A percentile compares a stretch with the other conserved stretches of the same genome.
phyloP scores from a whole-genome alignment of 2,113 vertebrate species.

The Entomyzon cyanotis region DNA sequence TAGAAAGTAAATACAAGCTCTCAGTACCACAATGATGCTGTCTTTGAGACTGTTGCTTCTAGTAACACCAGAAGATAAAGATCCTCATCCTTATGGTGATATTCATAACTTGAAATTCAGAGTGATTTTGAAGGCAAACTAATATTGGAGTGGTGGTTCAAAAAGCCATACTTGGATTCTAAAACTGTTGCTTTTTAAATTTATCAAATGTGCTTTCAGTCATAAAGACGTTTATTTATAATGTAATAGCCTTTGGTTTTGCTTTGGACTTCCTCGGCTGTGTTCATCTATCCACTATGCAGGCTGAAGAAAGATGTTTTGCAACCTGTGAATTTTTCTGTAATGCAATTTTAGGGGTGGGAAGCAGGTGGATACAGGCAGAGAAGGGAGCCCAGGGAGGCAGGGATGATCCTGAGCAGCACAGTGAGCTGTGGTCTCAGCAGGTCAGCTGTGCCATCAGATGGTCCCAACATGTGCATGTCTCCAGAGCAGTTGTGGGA shows the following conservation, averaged over 20 bases:
- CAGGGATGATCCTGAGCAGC: background rate
- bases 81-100: background rate
- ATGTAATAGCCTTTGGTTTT: background rate
- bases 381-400: background rate
- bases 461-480: background rate
- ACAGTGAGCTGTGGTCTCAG: background rate
- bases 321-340: background rate
- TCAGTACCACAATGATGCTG: background rate
- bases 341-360: background rate
- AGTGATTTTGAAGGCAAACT: background rate
- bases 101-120: background rate
- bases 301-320: background rate
- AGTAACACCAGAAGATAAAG: background rate
- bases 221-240: background rate
- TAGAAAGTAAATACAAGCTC: background rate
- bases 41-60: conserved; percentile 2
- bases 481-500: background rate
- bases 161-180: background rate
- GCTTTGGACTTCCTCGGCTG: background rate
- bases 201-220: background rate
- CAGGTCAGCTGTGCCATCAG: background rate
- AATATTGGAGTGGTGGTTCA: background rate
- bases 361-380: background rate
- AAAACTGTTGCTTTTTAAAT: background rate
- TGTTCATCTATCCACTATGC: background rate